Conservation (phyloP, 2,888 invertebrate genomes). For the Calliscelio sp. region DNA sequence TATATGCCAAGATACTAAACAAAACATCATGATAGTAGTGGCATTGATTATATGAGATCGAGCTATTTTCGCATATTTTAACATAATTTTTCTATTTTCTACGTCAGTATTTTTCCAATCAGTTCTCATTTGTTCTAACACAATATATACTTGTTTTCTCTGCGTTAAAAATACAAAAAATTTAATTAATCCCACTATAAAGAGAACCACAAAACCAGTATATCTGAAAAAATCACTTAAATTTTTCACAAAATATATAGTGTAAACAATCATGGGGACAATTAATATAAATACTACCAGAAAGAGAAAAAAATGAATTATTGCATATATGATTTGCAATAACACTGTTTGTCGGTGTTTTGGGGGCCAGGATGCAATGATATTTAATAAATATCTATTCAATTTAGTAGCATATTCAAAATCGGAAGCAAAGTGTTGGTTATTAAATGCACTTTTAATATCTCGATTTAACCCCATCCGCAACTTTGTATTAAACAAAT, state of each 20-base stretch:
- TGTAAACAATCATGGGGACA: constrained; percentile 9
- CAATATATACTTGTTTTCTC: constrained; percentile 2
- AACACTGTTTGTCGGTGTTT: neutral
- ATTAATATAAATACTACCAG: constrained; percentile 2
- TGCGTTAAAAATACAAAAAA: constrained; percentile 16
- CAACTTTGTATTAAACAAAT: neutral
- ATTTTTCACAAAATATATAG: neutral
- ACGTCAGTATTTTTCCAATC: constrained; percentile 38
- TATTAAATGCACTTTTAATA: neutral
- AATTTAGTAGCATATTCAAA: neutral
- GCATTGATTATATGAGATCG: constrained; percentile 7
- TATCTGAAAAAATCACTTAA: constrained; percentile 15
- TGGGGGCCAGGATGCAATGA: constrained; percentile 33
- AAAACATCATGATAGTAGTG: constrained; percentile 5
- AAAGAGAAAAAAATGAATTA: neutral
- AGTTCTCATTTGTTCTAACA: neutral
- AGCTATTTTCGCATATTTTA: constrained; percentile 17
- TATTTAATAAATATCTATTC: neutral
- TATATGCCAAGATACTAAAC: constrained; percentile 32
- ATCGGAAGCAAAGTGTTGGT: constrained; percentile 21
- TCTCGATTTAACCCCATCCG: neutral
- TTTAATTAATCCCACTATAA: constrained; percentile 6
- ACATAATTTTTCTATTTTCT: constrained; percentile 39
- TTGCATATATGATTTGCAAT: neutral
- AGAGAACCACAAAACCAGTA: constrained; percentile 32